Evolutionary conservation across 2,888 invertebrate genomes (phyloP).

Genomic region (Idaea biselata): DNA sequence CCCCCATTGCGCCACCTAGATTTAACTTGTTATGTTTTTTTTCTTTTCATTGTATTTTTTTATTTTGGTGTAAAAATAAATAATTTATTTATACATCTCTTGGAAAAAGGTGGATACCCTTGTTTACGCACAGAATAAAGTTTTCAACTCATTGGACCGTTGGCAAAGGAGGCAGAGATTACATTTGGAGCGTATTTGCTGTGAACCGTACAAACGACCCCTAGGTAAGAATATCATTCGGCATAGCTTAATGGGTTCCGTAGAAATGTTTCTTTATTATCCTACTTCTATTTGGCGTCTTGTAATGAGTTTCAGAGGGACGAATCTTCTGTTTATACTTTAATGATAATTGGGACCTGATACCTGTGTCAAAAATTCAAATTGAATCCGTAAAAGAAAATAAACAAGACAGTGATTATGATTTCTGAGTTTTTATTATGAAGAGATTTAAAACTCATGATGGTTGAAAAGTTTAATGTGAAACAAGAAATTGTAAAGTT

Average conservation of each 20-base stretch:
- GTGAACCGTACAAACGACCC: slow-evolving; percentile 65
- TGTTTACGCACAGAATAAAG: slow-evolving; percentile 76
- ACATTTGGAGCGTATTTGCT: slow-evolving; percentile 71
- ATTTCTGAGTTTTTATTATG: neutral
- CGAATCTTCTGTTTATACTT: slow-evolving; percentile 9
- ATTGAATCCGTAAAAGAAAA: neutral
- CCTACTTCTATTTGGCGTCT: slow-evolving; percentile 64
- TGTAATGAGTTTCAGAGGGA: slow-evolving; percentile 73
- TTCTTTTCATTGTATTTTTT: too few species aligned
- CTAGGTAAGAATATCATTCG: slow-evolving; percentile 74
- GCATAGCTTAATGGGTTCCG: slow-evolving; percentile 69
- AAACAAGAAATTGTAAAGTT: neutral
- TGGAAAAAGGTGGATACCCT: slow-evolving; percentile 61
- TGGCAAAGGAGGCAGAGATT: slow-evolving; percentile 72
- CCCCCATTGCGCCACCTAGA: too few species aligned
- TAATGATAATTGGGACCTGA: neutral
- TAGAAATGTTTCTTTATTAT: slow-evolving; percentile 72
- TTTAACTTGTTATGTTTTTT: too few species aligned
- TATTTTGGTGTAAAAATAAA: too few species aligned
- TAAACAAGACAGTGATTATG: neutral
- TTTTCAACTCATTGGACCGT: slow-evolving; percentile 70
- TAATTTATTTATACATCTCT: too few species aligned
- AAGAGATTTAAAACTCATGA: neutral
- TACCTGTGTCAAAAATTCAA: neutral
- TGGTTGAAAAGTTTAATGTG: neutral